Percentiles rank a stretch among this genome's conserved stretches.
phyloP scores from a whole-genome alignment of 2,797 vertebrate genomes.

The Sebastes steindachneri region DNA sequence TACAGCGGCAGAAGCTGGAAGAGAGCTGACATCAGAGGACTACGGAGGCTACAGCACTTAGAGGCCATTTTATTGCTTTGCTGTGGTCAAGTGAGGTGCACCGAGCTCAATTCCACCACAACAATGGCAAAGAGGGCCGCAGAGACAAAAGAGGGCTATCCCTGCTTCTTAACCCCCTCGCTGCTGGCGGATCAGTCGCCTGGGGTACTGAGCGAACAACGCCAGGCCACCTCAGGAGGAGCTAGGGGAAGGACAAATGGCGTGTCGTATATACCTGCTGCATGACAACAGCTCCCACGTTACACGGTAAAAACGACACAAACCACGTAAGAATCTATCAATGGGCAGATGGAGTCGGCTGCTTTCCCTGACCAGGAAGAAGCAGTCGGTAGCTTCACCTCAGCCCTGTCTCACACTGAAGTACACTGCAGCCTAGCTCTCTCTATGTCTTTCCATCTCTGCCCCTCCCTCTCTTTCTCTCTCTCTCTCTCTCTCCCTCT shows the following conservation, averaged over 20 bases:
- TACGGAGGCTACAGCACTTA: slow-evolving; percentile 81
- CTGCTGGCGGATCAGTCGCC: slow-evolving; percentile 62
- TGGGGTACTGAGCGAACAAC: slow-evolving; percentile 51
- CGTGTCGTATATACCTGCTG: slow-evolving; percentile 11
- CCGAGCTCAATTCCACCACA: slow-evolving; percentile 85
- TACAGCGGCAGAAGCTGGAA: slow-evolving; percentile 58
- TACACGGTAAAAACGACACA: slow-evolving; percentile 5
- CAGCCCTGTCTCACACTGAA: slow-evolving; percentile 54
- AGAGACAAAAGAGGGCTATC: slow-evolving; percentile 87
- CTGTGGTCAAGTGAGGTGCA: slow-evolving; percentile 90
- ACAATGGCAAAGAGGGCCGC: slow-evolving; percentile 86
- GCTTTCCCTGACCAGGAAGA: slow-evolving; percentile 53
- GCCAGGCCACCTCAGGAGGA: slow-evolving; percentile 54
- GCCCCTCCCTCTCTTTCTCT: slow-evolving; percentile 49
- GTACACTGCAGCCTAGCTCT: slow-evolving; percentile 58
- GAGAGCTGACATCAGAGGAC: slow-evolving; percentile 79
- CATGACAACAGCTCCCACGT: slow-evolving; percentile 2
- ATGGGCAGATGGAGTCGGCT: slow-evolving; percentile 28
- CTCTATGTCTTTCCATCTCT: slow-evolving; percentile 57
- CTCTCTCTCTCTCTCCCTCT: slow-evolving; percentile 6
- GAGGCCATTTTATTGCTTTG: slow-evolving; percentile 87
- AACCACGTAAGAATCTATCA: slow-evolving; percentile 20
- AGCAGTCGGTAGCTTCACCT: slow-evolving; percentile 60
- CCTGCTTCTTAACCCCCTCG: slow-evolving; percentile 86
- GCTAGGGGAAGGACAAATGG: slow-evolving; percentile 46